A percentile compares a stretch with the other conserved stretches of the same genome.
These are phyloP conservation scores for Propithecus perrieri DNA, from an alignment of 2,797 vertebrate genomes.

Conservation along the genomic window DNA sequence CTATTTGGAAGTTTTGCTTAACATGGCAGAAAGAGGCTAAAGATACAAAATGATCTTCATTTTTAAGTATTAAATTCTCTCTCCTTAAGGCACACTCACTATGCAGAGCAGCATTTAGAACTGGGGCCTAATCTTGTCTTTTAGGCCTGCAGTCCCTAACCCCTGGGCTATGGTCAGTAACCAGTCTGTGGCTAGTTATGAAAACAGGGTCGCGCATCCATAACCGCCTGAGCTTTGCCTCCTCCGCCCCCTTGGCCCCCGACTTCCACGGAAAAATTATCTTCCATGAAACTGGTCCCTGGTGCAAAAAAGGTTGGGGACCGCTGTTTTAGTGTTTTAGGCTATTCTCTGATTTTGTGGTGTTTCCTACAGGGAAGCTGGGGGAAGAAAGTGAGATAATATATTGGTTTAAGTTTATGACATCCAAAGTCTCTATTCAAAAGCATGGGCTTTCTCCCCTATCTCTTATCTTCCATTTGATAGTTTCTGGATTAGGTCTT, in stretches of 20 bases:
- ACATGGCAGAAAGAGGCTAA: not conserved
- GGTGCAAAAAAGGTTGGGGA: no score
- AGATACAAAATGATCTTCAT: slow-evolving; percentile 1
- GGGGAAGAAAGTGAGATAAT: not conserved
- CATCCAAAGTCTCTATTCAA: not conserved
- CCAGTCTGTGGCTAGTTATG: no score
- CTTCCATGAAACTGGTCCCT: no score
- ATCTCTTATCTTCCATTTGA: not conserved
- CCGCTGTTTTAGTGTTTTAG: no score
- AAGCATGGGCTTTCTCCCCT: not conserved
- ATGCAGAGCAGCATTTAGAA: not conserved
- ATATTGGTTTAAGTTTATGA: not conserved
- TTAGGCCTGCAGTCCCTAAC: not conserved
- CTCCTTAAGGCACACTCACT: not conserved
- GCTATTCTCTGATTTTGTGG: not conserved
- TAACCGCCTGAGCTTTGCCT: no score
- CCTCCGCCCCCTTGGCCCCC: no score
- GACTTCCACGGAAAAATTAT: no score
- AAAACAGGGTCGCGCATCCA: no score
- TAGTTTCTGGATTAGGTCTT: not conserved
- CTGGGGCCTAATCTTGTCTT: not conserved
- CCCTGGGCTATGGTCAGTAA: no score
- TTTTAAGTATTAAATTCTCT: slow-evolving; percentile 35
- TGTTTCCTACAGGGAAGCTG: not conserved
- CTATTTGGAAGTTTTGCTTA: slow-evolving; percentile 42